Base-by-base conservation (phyloP, 2,888 invertebrate genomes). In the Athalia circularis region DNA sequence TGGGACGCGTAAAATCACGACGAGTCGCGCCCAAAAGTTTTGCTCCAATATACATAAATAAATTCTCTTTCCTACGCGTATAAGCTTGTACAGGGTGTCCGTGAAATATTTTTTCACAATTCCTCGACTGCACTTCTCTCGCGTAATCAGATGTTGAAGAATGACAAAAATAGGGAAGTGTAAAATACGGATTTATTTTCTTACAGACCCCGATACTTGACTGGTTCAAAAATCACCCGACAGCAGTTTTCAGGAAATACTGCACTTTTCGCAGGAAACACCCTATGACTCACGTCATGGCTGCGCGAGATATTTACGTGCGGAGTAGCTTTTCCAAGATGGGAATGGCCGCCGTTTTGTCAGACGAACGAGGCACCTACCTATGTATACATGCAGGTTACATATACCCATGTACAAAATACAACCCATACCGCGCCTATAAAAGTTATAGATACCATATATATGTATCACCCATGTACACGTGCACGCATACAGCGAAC, bases 21-120 rank as follows among this genome's bases (percentile, higher is more conserved):
- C 61, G 52, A 65, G 65, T 65, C 65, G 54, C 68, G 68, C 68
- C 68, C 68, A 13, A 68, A 52, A 68, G 52, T 68, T 59, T 68
- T 54, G 54, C 68, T 54, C 68, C 54, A 68, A 68, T 68, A 68
- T 68, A 68, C 54, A 68, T 68, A 68, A 68, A 68, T 68, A 68
- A 68, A 68, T 68, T 68, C 68, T 68, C 54, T n/a, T n/a, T 6
- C 7, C 7, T 59, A 59, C 13, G 61, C 61, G 59, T 59, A 13
- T 59, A 59, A n/a, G n/a, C n/a, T n/a, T 52, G 52, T 68, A 54
- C n/a, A 68, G 29, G 29, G 29, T 29, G 29, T 29, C 29, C 29
- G 29, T 29, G 29, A 29, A 1, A 1, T 29, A 1, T 29, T 29
- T 29, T 29, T 29, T 29, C 29, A 29, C 2, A 29, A 29, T 29